These are phyloP conservation scores for Hypsopygia costalis DNA, from an alignment of 2,888 invertebrate species.

Conservation along the genomic window DNA sequence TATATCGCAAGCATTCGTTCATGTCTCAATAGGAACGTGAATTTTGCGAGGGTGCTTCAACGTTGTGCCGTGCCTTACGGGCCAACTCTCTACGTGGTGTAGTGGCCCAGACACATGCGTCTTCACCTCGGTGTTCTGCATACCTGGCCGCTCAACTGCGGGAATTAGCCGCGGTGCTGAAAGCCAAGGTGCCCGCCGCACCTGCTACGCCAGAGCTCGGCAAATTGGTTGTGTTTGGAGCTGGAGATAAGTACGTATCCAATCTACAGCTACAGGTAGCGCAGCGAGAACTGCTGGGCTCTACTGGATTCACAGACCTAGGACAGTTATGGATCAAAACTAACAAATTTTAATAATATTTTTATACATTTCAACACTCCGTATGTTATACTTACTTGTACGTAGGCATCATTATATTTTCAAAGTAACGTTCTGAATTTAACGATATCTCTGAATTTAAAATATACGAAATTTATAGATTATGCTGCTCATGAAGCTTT, in stretches of 20 bases:
- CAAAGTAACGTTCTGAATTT: no score
- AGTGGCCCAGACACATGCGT: conserved; percentile 89
- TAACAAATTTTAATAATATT: no score
- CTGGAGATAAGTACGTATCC: conserved; percentile 65
- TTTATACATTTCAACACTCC: no score
- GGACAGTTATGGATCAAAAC: no score
- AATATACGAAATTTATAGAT: no score
- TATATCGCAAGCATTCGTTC: background rate
- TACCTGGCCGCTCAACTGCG: conserved; percentile 84
- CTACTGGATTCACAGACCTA: no score
- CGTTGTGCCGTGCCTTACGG: conserved; percentile 85
- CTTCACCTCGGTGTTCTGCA: conserved; percentile 89
- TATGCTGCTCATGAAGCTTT: no score
- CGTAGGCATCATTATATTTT: no score
- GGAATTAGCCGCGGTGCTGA: conserved; percentile 61
- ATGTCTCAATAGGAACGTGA: conserved; percentile 83
- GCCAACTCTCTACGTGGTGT: conserved; percentile 84
- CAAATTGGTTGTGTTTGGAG: conserved; percentile 68
- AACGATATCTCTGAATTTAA: no score
- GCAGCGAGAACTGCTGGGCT: no score
- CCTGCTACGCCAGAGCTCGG: conserved; percentile 65
- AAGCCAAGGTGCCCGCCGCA: conserved; percentile 50
- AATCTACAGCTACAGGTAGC: no score
- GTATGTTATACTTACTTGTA: no score
- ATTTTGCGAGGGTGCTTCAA: conserved; percentile 89